phyloP scores from a whole-genome alignment of 2,888 invertebrate species.

The Ochropleura plecta region DNA sequence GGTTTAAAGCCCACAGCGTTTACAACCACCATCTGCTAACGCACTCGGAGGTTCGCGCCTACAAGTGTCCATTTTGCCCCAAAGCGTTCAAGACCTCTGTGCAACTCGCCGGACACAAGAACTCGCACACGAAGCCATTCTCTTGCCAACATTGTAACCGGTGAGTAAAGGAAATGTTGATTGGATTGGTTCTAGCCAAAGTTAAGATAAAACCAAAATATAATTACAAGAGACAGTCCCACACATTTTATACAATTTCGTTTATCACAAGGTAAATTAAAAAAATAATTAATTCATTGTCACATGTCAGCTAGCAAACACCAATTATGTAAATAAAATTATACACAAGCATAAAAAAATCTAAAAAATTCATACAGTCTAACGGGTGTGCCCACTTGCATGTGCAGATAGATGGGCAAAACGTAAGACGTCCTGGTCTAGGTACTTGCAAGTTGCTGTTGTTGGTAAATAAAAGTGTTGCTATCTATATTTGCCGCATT shows the following conservation, averaged over 20 bases:
- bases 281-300: no score
- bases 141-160: constrained; percentile 94
- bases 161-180: constrained; percentile 65
- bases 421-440: no score
- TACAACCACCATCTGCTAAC: constrained; percentile 94
- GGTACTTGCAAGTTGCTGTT: no score
- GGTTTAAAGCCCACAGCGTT: constrained; percentile 95
- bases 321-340: no score
- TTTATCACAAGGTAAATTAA: no score
- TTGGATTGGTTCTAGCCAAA: neutral
- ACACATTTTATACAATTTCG: no score
- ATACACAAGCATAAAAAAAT: no score
- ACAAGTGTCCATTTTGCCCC: constrained; percentile 94
- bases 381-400: no score
- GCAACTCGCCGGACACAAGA: constrained; percentile 94
- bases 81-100: constrained; percentile 95
- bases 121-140: constrained; percentile 95
- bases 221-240: no score
- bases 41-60: constrained; percentile 94
- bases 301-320: no score
- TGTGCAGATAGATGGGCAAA: neutral
- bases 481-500: no score
- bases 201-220: neutral
- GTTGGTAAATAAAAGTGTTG: neutral
- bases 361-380: no score